These are phyloP conservation scores for Sinocyclocheilus rhinocerous DNA, from an alignment of 2,113 vertebrate genomes.

Conservation along the genomic window DNA sequence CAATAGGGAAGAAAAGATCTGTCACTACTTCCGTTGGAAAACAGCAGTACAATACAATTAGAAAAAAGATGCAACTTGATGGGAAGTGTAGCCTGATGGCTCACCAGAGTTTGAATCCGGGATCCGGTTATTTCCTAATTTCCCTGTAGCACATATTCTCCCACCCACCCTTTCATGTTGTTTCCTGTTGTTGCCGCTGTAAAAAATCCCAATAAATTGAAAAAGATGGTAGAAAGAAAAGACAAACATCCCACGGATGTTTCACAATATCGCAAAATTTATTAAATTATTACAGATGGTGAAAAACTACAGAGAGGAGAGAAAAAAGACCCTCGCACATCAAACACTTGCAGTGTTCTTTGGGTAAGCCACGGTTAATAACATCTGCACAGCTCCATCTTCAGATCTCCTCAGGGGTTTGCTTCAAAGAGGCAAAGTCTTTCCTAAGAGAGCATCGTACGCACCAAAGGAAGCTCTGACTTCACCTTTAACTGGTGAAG, in stretches of 20 bases:
- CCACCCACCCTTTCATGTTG: neutral
- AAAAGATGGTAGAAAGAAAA: neutral
- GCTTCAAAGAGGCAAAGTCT: conserved; percentile 48
- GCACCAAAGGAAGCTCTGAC: conserved; percentile 3
- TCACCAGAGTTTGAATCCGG: neutral
- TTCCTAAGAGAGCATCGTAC: neutral
- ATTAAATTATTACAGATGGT: conserved; percentile 13
- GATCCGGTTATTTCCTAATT: neutral
- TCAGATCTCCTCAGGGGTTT: conserved; percentile 54
- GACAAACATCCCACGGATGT: neutral
- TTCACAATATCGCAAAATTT: neutral
- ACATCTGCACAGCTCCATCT: neutral
- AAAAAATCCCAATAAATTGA: neutral
- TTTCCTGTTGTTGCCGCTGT: neutral
- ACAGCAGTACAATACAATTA: neutral
- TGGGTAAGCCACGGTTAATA: conserved; percentile 18
- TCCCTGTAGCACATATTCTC: neutral
- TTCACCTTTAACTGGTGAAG: conserved; percentile 23
- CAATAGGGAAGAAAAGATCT: neutral
- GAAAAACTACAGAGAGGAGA: neutral
- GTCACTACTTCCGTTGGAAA: neutral
- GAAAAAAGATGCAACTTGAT: neutral
- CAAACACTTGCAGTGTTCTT: conserved; percentile 37
- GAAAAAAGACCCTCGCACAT: conserved; percentile 22
- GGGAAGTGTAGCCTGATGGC: neutral